phyloP scores from a whole-genome alignment of 2,888 invertebrate genomes.

The Poecilobothrus nobilitatus region DNA sequence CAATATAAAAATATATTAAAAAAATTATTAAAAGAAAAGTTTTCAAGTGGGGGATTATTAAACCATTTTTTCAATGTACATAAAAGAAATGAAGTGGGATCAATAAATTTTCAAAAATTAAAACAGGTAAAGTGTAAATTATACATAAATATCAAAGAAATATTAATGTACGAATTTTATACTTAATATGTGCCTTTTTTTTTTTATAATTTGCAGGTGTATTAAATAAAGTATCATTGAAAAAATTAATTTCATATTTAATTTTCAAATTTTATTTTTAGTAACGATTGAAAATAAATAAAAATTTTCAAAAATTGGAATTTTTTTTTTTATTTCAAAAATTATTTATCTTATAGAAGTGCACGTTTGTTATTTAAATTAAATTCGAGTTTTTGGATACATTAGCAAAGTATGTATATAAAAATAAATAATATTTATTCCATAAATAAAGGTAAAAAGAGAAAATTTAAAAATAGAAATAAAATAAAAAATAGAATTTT shows the following conservation, averaged over 20 bases:
- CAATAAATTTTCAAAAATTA: neutral
- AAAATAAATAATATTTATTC: too few species aligned
- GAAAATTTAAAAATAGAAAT: too few species aligned
- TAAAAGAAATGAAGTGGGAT: neutral
- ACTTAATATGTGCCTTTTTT: too few species aligned
- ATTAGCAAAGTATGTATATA: too few species aligned
- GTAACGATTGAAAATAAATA: neutral
- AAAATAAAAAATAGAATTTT: too few species aligned
- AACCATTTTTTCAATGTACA: neutral
- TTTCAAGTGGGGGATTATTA: neutral
- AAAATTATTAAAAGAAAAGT: neutral
- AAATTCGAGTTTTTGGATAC: too few species aligned
- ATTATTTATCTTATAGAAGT: too few species aligned
- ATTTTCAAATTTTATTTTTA: constrained; percentile 5
- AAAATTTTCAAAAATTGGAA: too few species aligned
- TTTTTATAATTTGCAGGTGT: neutral
- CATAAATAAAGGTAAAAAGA: too few species aligned
- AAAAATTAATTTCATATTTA: neutral
- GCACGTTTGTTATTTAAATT: too few species aligned
- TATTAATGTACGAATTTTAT: too few species aligned
- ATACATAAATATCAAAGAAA: neutral
- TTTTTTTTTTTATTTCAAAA: too few species aligned
- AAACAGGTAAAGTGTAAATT: neutral
- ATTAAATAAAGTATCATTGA: constrained; percentile 6
- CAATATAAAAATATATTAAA: neutral